Base-by-base conservation (phyloP, 2,113 vertebrate species). In the Aegithalos caudatus region DNA sequence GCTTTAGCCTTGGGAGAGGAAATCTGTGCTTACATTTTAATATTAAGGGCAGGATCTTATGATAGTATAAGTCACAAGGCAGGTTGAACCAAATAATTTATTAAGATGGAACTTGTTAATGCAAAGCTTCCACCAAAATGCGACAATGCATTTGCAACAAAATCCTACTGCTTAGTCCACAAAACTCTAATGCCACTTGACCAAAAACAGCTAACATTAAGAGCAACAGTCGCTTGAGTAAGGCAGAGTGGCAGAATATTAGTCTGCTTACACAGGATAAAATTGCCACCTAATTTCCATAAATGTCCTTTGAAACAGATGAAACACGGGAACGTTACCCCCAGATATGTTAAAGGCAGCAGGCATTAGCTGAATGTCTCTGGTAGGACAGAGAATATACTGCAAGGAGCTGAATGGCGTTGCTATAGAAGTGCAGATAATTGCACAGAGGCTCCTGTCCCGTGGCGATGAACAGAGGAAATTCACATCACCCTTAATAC, bases 1-100 rank as follows among this genome's bases (percentile, higher is more conserved):
- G 56, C 35, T 67, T 94, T 51, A 94, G 67, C 42, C 51, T 45
- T 61, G n/a, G 24, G 42, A 93, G 57, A 95, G 60, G 88, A 95
- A 94, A 96, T 93, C 76, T 90, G 72, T 86, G 64, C 72, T 84
- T 92, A 90, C 16, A 47, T 83, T 90, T 90, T 84, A 86, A 86
- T 92, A 88, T 24, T 86, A 88, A 93, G 69, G 69, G 79, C 44
- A 94, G 85, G n/a, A 78, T 93, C 65, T 87, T 66, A 73, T 1
- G 9, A 70, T 31, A 92, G 60, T 11, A 0, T 84, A 92, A 92
- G n/a, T 67, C 80, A 88, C 82, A 65, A 88, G 53, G 61, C 65
- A 94, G 51, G 60, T 3, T n/a, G 48, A 95, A 71, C 48, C 56
- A 85, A 94, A 90, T 93, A 81, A 93, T 90, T 94, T 78, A 84